Base-by-base conservation (phyloP, 2,113 vertebrate species). In the Chascanopsetta lugubris region DNA sequence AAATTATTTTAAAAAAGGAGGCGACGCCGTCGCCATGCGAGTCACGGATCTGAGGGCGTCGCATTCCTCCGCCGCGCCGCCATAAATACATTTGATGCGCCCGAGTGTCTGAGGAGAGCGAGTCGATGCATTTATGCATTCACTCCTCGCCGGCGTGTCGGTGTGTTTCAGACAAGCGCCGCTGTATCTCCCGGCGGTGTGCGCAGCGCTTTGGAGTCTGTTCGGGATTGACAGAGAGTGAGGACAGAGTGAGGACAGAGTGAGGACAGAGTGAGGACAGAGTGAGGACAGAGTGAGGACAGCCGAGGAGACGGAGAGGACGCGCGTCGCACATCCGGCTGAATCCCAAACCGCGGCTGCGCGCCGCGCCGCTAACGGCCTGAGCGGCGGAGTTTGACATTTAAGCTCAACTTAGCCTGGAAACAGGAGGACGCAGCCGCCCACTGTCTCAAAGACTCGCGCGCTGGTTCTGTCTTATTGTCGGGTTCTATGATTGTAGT, bases 61-160 rank as follows among this genome's bases (percentile, higher is more conserved):
- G 59, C 53, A 59, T 75, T 60, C 51, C 48, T 66, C 46, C n/a
- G 43, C 50, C 1, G 20, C 6, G 13, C 25, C 24, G 4, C 18
- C 5, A 50, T 53, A 60, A 61, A 82, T 66, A 71, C 27, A 69
- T 46, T 15, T 65, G 70, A 76, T 62, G 56, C 47, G 67, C n/a
- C 24, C 11, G 24, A 25, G 43, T 57, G 48, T 79, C 29, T 67
- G 53, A 45, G 60, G 56, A 58, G 47, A 26, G 29, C 10, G 20
- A 32, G 47, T 43, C 72, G 46, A 70, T 84, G 51, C 61, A 77
- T 68, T 67, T 51, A 69, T 72, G 29, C 43, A 68, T 65, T 42
- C 43, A 40, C 32, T 57, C 45, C 40, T 26, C 46, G 30, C 6
- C 54, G 29, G 27, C 7, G n/a, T 20, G 57, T 64, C 55, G 15